Evolutionary conservation across 2,888 invertebrate species (phyloP).

Genomic region (Eristalis tenax): DNA sequence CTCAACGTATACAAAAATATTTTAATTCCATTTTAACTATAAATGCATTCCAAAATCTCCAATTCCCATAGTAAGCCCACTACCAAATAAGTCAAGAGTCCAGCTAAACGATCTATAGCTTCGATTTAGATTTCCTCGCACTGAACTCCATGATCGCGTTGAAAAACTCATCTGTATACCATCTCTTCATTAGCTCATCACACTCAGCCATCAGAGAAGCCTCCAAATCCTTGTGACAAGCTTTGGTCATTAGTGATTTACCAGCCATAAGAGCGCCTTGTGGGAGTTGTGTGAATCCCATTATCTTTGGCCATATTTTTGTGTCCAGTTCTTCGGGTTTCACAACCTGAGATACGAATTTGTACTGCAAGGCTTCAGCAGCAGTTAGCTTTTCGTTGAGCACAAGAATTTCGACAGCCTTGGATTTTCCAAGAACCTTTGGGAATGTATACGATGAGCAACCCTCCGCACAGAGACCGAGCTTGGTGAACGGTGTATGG

Average conservation of each 20-base stretch:
- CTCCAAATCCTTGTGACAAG: constrained; percentile 84
- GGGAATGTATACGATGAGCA: constrained; percentile 94
- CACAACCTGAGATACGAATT: constrained; percentile 91
- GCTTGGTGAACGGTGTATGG: constrained; percentile 91
- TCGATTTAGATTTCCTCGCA: constrained; percentile 49
- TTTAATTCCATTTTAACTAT: background rate
- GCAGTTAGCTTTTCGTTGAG: constrained; percentile 91
- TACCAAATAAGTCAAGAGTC: background rate
- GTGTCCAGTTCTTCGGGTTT: constrained; percentile 84
- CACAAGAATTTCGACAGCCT: constrained; percentile 85
- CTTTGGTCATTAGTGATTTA: constrained; percentile 86
- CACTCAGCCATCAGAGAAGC: constrained; percentile 87
- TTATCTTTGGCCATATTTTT: constrained; percentile 84
- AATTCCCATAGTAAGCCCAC: background rate
- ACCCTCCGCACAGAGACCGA: constrained; percentile 94
- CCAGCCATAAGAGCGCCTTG: constrained; percentile 84
- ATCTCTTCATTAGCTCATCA: constrained; percentile 84
- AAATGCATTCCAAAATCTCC: background rate
- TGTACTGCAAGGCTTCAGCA: constrained; percentile 88
- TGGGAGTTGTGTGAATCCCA: constrained; percentile 83
- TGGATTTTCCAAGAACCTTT: constrained; percentile 89
- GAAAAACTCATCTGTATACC: constrained; percentile 86
- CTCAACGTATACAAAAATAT: background rate
- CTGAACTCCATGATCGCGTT: constrained; percentile 80
- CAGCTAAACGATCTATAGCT: constrained; percentile 13